Conservation (phyloP, 2,888 invertebrate genomes). For the Lasioglossum morio region DNA sequence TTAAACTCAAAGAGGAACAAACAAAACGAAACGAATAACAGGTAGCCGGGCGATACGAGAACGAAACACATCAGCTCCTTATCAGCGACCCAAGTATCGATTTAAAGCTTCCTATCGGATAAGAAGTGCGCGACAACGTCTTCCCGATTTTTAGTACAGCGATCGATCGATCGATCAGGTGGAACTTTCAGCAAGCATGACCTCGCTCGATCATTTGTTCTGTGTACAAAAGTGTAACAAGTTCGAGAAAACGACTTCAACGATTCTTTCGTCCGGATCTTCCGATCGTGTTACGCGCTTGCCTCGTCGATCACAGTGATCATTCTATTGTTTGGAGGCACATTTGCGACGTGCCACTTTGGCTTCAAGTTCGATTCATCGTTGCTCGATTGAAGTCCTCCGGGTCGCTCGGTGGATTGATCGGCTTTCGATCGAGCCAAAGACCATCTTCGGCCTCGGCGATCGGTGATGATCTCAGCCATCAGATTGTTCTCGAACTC, state of each 20-base stretch:
- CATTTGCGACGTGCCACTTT: constrained; percentile 84
- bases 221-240: constrained; percentile 4
- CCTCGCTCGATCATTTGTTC: not conserved
- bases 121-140: not conserved
- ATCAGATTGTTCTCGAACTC: constrained; percentile 94
- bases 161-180: not conserved
- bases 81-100: not conserved
- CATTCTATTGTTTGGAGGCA: constrained; percentile 87
- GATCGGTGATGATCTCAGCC: constrained; percentile 90
- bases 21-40: constrained; percentile 20
- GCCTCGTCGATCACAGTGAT: constrained; percentile 93
- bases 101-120: not conserved
- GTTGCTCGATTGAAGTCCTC: constrained; percentile 59
- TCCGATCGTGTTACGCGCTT: constrained; percentile 80
- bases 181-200: not conserved
- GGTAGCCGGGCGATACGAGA: constrained; percentile 17
- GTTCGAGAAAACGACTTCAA: not conserved
- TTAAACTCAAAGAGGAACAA: constrained; percentile 48
- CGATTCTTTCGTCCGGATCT: not conserved
- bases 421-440: constrained; percentile 86
- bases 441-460: constrained; percentile 90
- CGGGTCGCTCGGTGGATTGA: constrained; percentile 76
- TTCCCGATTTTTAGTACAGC: constrained; percentile 32
- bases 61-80: not conserved
- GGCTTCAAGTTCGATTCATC: constrained; percentile 73